Conservation (phyloP, 2,888 invertebrate genomes). For the Kryphioiulus occultus region DNA sequence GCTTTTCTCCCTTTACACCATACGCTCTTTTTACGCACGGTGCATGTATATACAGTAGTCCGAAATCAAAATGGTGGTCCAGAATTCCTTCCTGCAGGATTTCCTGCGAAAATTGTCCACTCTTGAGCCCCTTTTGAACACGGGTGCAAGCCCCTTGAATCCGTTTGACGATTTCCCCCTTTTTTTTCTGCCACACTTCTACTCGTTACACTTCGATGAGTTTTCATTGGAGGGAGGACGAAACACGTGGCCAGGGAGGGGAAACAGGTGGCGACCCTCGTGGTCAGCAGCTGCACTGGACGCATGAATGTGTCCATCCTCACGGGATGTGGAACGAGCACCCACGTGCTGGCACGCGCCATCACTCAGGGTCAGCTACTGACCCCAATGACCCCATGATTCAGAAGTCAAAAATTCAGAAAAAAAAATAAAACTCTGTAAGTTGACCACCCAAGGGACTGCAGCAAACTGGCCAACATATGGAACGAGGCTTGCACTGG, state of each 20-base stretch:
- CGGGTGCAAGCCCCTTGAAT: slow-evolving; percentile 15
- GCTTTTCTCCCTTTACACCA: background rate
- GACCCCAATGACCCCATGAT: background rate
- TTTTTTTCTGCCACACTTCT: background rate
- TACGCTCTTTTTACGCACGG: background rate
- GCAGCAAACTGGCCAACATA: too few species aligned
- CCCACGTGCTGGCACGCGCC: slow-evolving; percentile 27
- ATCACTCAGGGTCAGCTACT: background rate
- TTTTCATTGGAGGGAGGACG: slow-evolving; percentile 2
- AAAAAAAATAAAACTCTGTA: too few species aligned
- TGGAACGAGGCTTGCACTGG: too few species aligned
- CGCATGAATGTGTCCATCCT: background rate
- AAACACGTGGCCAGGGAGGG: background rate
- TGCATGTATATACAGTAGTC: too few species aligned
- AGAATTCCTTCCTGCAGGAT: background rate
- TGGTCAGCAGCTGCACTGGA: slow-evolving; percentile 26
- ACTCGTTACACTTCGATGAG: background rate
- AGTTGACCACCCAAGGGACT: too few species aligned
- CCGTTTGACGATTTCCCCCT: background rate
- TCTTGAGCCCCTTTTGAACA: background rate
- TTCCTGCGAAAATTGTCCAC: slow-evolving; percentile 39
- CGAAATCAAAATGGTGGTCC: background rate
- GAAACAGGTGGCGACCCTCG: slow-evolving; percentile 27
- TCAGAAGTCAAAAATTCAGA: too few species aligned
- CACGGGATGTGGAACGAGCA: background rate